Conservation (phyloP, 2,888 invertebrate species). For the Pseudoips prasinana region DNA sequence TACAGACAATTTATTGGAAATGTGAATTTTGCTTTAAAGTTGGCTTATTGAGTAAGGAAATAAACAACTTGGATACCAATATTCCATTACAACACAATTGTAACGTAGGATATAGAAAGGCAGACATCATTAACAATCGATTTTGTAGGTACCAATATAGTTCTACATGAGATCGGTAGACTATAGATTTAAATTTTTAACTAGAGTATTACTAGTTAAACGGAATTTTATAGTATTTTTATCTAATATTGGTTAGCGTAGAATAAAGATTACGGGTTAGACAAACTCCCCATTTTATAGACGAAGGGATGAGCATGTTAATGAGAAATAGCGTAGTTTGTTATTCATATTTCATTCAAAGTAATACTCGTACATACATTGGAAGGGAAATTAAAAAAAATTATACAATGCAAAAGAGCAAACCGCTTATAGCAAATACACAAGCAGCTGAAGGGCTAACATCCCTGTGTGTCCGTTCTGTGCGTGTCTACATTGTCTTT, state of each 20-base stretch:
- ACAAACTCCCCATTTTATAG: conserved; percentile 61
- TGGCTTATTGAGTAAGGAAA: conserved; percentile 36
- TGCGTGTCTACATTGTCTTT: conserved; percentile 82
- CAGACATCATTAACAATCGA: conserved; percentile 41
- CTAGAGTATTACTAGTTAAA: conserved; percentile 53
- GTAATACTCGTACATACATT: conserved; percentile 20
- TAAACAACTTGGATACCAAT: conserved; percentile 49
- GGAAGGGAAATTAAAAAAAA: conserved; percentile 27
- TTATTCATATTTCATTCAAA: conserved; percentile 38
- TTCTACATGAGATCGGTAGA: conserved; percentile 54
- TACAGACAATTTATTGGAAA: conserved; percentile 28
- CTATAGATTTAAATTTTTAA: conserved; percentile 45
- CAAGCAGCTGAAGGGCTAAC: conserved; percentile 68
- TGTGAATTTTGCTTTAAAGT: conserved; percentile 45
- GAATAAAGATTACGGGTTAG: conserved; percentile 49
- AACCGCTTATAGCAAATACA: conserved; percentile 79
- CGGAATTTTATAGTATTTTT: conserved; percentile 49
- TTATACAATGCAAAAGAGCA: conserved; percentile 35
- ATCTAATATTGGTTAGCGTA: conserved; percentile 59
- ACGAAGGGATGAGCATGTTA: conserved; percentile 73
- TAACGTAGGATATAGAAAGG: conserved; percentile 48
- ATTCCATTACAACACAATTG: conserved; percentile 78
- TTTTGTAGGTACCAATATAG: conserved; percentile 45
- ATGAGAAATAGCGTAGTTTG: conserved; percentile 59
- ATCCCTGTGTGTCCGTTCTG: conserved; percentile 78